Percentiles rank a stretch among this genome's conserved stretches.
Evolutionary conservation across 1,140 invertebrate species (phyloP).

Genomic region (Apis cerana): DNA sequence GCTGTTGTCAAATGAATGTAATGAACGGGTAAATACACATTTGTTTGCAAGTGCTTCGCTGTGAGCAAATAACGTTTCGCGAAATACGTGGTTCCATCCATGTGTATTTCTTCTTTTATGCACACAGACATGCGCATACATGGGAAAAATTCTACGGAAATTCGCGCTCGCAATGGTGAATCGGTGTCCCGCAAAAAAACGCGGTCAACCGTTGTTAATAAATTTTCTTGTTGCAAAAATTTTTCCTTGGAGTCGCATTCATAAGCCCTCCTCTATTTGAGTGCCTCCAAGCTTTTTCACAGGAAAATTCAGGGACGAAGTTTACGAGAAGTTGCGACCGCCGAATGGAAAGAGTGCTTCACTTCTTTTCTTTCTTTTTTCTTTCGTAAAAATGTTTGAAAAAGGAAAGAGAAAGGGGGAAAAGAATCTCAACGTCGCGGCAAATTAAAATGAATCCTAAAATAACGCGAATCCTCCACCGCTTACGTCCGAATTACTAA

Average conservation of each 20-base stretch:
- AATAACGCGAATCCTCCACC: no score
- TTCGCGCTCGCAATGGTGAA: neutral
- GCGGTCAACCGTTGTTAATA: neutral
- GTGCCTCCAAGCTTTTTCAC: neutral
- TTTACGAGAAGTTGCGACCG: neutral
- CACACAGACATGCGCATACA: no score
- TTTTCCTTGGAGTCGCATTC: neutral
- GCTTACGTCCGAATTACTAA: no score
- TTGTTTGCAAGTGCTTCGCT: conserved; percentile 4
- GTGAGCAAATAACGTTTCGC: conserved; percentile 14
- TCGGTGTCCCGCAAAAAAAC: neutral
- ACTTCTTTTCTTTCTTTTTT: no score
- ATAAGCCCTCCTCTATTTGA: neutral
- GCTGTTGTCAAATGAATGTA: neutral
- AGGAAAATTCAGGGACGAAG: neutral
- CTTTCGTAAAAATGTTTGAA: no score
- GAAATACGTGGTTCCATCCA: neutral
- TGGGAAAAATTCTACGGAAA: conserved; percentile 23
- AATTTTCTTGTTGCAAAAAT: conserved; percentile 17
- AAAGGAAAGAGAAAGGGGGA: no score
- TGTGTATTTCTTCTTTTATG: neutral
- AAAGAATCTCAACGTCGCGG: no score
- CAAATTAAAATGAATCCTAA: no score
- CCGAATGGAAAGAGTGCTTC: no score
- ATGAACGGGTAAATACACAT: conserved; percentile 37